These are phyloP conservation scores for Eira barbara DNA, from an alignment of 2,113 vertebrate genomes.

Conservation along the genomic window DNA sequence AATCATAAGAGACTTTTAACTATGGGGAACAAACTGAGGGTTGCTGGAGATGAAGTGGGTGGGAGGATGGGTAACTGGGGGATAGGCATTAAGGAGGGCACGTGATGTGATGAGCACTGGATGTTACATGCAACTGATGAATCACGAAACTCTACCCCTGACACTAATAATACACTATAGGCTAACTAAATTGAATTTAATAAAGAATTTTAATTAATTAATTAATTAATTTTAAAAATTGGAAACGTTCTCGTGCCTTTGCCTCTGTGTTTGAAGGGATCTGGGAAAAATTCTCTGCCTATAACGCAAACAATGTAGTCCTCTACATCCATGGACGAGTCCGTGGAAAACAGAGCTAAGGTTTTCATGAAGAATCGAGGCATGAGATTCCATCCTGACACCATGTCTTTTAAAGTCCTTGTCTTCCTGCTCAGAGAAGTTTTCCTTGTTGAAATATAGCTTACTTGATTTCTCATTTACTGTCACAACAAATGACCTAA, in stretches of 20 bases:
- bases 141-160: not conserved
- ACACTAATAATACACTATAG: not conserved
- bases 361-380: not conserved
- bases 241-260: not conserved
- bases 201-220: not conserved
- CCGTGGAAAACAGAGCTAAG: not conserved
- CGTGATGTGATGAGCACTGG: not conserved
- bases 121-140: not conserved
- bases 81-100: not conserved
- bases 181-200: not conserved
- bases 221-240: not conserved
- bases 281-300: not conserved
- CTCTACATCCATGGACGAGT: not conserved
- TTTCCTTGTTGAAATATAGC: constrained; percentile 20
- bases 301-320: not conserved
- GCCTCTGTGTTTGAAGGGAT: constrained; percentile 7
- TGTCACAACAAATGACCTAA: constrained; percentile 25
- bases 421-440: not conserved
- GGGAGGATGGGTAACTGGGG: not conserved
- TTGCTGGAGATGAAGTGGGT: not conserved
- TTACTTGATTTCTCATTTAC: constrained; percentile 38
- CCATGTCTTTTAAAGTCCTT: not conserved
- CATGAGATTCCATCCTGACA: not conserved
- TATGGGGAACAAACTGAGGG: not conserved
- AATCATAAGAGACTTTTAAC: not conserved